Conservation (phyloP, 2,113 vertebrate genomes). For the Oreochromis spilurus region DNA sequence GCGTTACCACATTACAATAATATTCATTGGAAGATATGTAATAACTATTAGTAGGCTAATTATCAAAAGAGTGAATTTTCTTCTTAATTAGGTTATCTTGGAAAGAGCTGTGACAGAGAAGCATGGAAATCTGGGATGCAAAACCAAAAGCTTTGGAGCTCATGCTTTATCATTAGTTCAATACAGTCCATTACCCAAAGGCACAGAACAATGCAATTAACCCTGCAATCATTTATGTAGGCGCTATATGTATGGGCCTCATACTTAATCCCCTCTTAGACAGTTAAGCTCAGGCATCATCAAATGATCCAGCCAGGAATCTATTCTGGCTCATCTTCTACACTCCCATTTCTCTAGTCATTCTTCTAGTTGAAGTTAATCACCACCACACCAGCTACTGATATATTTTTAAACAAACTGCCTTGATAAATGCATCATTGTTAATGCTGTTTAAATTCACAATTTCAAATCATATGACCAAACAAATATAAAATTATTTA, state of each 20-base stretch:
- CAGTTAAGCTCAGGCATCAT: constrained; percentile 39
- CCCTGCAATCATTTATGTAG: constrained; percentile 57
- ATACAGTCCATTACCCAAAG: constrained; percentile 41
- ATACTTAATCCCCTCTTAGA: constrained; percentile 38
- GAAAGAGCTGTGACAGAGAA: background rate
- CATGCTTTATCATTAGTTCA: constrained; percentile 51
- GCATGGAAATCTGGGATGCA: background rate
- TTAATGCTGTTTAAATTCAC: background rate
- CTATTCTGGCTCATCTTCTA: constrained; percentile 8
- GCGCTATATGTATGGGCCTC: constrained; percentile 20
- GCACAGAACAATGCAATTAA: constrained; percentile 49
- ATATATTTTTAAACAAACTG: background rate
- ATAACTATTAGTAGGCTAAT: constrained; percentile 46
- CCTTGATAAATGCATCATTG: background rate
- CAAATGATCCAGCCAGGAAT: constrained; percentile 31
- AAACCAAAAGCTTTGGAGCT: constrained; percentile 24
- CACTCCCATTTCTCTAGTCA: background rate
- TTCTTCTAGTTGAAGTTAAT: background rate
- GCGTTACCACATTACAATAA: background rate
- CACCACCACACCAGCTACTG: background rate
- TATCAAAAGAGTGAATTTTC: constrained; percentile 18
- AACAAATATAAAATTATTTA: background rate
- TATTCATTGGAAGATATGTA: constrained; percentile 20
- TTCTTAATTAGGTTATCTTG: constrained; percentile 38
- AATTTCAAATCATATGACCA: background rate